Conservation (phyloP, 37 sponge, comb jelly and placozoan species). For the Oopsacas minuta region DNA sequence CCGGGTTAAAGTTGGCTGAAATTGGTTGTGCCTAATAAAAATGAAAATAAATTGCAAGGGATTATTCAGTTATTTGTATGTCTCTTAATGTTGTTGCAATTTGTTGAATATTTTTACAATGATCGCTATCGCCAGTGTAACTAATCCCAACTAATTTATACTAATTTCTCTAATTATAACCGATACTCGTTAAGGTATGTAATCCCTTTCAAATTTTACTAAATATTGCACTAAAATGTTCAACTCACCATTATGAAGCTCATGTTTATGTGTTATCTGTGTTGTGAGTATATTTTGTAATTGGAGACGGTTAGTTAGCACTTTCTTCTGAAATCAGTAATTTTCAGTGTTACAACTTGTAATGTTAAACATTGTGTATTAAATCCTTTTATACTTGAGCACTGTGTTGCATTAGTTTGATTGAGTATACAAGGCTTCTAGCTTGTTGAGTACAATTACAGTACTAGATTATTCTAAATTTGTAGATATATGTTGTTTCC, state of each 20-base stretch:
- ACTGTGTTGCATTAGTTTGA: not conserved
- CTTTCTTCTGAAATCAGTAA: not conserved
- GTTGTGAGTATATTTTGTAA: not conserved
- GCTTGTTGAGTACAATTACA: not conserved
- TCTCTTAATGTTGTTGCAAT: no score
- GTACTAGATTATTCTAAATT: not conserved
- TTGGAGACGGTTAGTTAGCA: not conserved
- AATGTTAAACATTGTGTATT: not conserved
- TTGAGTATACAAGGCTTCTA: not conserved
- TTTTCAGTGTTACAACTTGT: not conserved
- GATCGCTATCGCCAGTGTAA: not conserved
- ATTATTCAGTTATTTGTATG: not conserved
- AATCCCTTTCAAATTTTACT: not conserved
- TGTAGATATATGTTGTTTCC: not conserved
- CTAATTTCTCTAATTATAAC: not conserved
- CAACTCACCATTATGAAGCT: conserved; percentile 11
- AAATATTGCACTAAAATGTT: not conserved
- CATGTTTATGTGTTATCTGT: not conserved
- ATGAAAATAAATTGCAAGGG: not conserved
- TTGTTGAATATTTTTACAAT: not conserved
- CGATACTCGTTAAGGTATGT: not conserved
- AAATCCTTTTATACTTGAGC: conserved; percentile 10
- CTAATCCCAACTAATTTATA: not conserved
- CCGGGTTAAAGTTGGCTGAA: conserved; percentile 2
- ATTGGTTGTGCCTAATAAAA: not conserved